Evolutionary conservation across 2,113 vertebrate genomes (phyloP).

Genomic region (Myrmophylax atrothorax): DNA sequence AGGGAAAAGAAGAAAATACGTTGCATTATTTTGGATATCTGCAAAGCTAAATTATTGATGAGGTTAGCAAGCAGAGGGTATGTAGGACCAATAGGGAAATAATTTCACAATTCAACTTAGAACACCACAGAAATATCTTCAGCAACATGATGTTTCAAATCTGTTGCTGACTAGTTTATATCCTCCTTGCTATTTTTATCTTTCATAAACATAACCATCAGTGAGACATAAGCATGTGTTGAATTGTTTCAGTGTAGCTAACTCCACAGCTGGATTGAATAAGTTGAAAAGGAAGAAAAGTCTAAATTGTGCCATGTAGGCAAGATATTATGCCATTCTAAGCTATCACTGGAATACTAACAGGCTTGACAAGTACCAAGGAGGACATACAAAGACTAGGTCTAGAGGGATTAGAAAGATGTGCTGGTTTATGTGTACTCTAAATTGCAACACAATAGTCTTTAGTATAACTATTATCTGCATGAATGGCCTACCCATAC

Average conservation of each 20-base stretch:
- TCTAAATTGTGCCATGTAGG: not conserved
- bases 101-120: not conserved
- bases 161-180: not conserved
- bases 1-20: not conserved
- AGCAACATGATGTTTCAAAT: not conserved
- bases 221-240: accelerated
- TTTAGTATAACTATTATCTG: not conserved
- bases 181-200: not conserved
- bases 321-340: not conserved
- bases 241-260: not conserved
- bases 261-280: not conserved
- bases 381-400: not conserved
- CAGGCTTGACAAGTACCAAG: not conserved
- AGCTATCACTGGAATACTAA: not conserved
- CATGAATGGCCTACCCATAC: not conserved
- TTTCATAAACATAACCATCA: not conserved
- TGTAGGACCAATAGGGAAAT: not conserved
- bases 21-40: not conserved
- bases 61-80: not conserved
- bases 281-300: not conserved
- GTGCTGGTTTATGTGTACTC: not conserved
- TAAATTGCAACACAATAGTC: not conserved
- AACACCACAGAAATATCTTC: not conserved
- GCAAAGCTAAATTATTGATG: not conserved
- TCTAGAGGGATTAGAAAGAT: not conserved